Conservation (phyloP, 2,888 invertebrate species). For the Scaptomyza polygonia region DNA sequence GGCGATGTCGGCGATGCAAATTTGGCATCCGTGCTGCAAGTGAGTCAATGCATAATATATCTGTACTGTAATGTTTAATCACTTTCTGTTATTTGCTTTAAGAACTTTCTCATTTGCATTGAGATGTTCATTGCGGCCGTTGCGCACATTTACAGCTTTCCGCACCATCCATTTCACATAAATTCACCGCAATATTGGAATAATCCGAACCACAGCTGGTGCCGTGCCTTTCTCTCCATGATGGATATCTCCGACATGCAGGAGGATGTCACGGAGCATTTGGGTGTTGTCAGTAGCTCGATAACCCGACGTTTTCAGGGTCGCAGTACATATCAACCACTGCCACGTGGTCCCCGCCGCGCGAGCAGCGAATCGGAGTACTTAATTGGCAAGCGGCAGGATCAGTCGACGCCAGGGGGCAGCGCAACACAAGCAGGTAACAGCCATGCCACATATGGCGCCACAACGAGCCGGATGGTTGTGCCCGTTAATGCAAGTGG, state of each 20-base stretch:
- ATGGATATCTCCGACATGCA: slow-evolving; percentile 98
- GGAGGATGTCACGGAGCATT: slow-evolving; percentile 95
- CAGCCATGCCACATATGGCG: slow-evolving; percentile 54
- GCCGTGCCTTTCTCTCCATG: slow-evolving; percentile 94
- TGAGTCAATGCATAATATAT: slow-evolving; percentile 77
- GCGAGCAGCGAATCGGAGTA: slow-evolving; percentile 86
- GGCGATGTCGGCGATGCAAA: slow-evolving; percentile 89
- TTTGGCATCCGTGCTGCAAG: slow-evolving; percentile 93
- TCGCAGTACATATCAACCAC: slow-evolving; percentile 89
- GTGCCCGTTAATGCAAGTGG: slow-evolving; percentile 56
- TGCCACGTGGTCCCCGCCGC: slow-evolving; percentile 87
- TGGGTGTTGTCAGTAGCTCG: slow-evolving; percentile 93
- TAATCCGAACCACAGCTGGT: slow-evolving; percentile 86
- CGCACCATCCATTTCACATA: slow-evolving; percentile 93
- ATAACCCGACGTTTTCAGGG: slow-evolving; percentile 91
- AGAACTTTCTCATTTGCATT: slow-evolving; percentile 98
- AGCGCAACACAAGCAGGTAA: slow-evolving; percentile 60
- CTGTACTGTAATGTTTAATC: not conserved
- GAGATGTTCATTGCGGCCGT: slow-evolving; percentile 99
- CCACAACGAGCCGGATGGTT: slow-evolving; percentile 62
- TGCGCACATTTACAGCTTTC: slow-evolving; percentile 97
- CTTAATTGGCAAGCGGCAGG: slow-evolving; percentile 79
- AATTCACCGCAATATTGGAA: slow-evolving; percentile 86
- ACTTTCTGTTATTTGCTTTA: slow-evolving; percentile 51
- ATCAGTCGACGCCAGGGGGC: slow-evolving; percentile 40